Conservation (phyloP, 2,113 vertebrate species). For the Fregetta grallaria region DNA sequence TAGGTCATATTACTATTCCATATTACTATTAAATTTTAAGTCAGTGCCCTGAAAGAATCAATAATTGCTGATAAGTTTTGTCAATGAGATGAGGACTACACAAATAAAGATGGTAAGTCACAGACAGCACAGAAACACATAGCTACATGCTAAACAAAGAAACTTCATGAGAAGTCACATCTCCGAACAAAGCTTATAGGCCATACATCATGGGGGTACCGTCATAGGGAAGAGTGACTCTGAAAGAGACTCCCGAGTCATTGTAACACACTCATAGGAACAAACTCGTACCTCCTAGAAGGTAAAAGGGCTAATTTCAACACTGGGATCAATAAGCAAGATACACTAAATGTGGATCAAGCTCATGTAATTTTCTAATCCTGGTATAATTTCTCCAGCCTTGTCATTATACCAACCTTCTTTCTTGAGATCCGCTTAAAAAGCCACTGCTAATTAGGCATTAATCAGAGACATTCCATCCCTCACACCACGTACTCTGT, state of each 20-base stretch:
- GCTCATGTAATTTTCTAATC: neutral
- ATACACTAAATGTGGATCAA: neutral
- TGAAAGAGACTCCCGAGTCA: neutral
- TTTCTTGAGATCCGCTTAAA: neutral
- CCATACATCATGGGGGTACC: neutral
- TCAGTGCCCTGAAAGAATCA: neutral
- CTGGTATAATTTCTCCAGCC: neutral
- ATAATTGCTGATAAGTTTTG: neutral
- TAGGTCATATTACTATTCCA: neutral
- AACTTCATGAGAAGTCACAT: neutral
- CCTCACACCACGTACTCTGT: neutral
- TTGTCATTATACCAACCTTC: neutral
- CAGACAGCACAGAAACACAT: neutral
- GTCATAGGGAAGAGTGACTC: neutral
- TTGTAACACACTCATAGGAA: neutral
- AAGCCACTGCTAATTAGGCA: constrained; percentile 17
- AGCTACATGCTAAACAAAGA: neutral
- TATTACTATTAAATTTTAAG: neutral
- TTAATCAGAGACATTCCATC: constrained; percentile 29
- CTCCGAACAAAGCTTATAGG: neutral
- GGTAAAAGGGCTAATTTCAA: neutral
- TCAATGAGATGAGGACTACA: neutral
- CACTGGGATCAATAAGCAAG: neutral
- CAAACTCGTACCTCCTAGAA: neutral
- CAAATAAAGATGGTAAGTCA: neutral